These are phyloP conservation scores for Diceros bicornis DNA, from an alignment of 2,797 vertebrate genomes.

Conservation along the genomic window DNA sequence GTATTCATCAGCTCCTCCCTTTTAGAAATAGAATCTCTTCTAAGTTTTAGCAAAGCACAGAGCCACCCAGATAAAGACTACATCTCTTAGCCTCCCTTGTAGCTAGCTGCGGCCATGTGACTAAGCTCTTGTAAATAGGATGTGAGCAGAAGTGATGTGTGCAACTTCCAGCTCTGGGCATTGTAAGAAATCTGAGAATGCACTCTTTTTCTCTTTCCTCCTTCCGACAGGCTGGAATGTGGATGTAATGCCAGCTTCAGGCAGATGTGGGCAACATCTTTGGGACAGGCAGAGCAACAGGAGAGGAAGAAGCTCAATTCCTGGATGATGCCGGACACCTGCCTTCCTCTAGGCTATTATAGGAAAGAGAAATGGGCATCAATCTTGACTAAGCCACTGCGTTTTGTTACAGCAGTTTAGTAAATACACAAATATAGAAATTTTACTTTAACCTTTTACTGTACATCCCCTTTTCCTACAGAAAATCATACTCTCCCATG, in stretches of 20 bases:
- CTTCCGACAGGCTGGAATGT: not conserved
- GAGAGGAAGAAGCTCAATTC: not conserved
- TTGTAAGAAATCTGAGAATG: not conserved
- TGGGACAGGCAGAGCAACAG: not conserved
- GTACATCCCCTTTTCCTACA: not conserved
- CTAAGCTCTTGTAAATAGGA: not conserved
- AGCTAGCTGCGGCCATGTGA: not conserved
- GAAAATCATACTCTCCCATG: not conserved
- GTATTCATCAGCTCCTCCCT: not conserved
- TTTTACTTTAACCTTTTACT: conserved; percentile 9
- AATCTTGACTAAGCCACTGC: not conserved
- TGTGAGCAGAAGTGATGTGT: not conserved
- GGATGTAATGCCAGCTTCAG: not conserved
- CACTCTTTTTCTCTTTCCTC: not conserved
- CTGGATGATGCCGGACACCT: not conserved
- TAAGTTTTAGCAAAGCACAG: conserved; percentile 23
- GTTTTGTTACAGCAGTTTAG: conserved; percentile 20
- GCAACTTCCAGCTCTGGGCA: not conserved
- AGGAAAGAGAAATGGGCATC: not conserved
- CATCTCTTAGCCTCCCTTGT: conserved; percentile 26
- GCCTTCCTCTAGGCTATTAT: not conserved
- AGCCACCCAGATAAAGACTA: not conserved
- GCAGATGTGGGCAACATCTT: not conserved
- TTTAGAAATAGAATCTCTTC: conserved; percentile 45
- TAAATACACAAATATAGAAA: conserved; percentile 15